phyloP scores from a whole-genome alignment of 2,888 invertebrate genomes.

The Chaitophorus viminalis region DNA sequence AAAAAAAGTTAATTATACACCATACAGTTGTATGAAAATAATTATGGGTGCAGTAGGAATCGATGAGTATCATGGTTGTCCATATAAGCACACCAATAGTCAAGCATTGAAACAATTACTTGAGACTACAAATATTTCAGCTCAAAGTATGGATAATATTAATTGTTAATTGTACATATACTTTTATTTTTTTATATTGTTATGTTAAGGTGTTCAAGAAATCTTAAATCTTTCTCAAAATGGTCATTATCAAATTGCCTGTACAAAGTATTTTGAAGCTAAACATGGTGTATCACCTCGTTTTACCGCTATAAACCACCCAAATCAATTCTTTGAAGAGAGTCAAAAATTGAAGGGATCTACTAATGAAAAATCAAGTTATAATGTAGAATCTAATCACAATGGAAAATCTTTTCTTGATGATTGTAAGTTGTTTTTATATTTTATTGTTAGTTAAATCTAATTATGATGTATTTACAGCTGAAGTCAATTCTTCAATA shows the following conservation, averaged over 20 bases:
- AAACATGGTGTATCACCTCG: slow-evolving; percentile 63
- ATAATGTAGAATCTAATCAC: background rate
- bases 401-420: background rate
- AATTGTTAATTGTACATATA: no score
- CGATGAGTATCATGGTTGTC: slow-evolving; percentile 93
- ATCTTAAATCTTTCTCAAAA: slow-evolving; percentile 78
- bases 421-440: slow-evolving; percentile 11
- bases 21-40: slow-evolving; percentile 87
- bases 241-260: slow-evolving; percentile 89
- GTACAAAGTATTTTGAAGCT: slow-evolving; percentile 77
- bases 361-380: background rate
- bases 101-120: slow-evolving; percentile 79
- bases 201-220: slow-evolving; percentile 74
- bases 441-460: background rate
- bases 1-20: slow-evolving; percentile 85
- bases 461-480: slow-evolving; percentile 2
- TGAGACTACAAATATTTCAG: slow-evolving; percentile 65
- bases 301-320: slow-evolving; percentile 82
- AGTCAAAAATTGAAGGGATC: slow-evolving; percentile 72
- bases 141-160: slow-evolving; percentile 34
- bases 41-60: slow-evolving; percentile 80
- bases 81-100: slow-evolving; percentile 84
- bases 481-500: slow-evolving; percentile 14
- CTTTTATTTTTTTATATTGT: slow-evolving; percentile 63
- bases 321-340: slow-evolving; percentile 91